Conservation (phyloP, 2,888 invertebrate genomes). For the Pandemis corylana region DNA sequence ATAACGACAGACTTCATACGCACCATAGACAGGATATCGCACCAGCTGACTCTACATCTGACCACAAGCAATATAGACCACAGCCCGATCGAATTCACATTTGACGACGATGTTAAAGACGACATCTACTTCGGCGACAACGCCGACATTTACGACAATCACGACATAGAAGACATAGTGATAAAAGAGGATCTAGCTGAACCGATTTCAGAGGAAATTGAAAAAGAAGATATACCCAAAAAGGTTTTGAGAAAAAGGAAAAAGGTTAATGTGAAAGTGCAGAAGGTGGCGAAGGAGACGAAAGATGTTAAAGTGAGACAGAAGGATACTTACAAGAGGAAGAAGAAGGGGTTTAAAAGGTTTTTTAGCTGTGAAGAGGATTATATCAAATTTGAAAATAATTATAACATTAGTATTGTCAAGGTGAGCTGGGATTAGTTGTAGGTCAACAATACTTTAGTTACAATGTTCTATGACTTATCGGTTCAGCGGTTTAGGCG, state of each 20-base stretch:
- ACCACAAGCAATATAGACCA: constrained; percentile 11
- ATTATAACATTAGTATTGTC: constrained; percentile 36
- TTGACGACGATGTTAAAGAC: constrained; percentile 11
- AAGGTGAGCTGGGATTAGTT: constrained; percentile 19
- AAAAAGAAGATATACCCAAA: constrained; percentile 11
- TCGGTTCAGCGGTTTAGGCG: too few species aligned
- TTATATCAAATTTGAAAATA: constrained; percentile 36
- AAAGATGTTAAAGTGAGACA: background rate
- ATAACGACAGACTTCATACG: constrained; percentile 35
- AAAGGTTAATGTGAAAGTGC: constrained; percentile 1
- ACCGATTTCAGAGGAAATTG: background rate
- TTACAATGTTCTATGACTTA: too few species aligned
- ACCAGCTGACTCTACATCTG: constrained; percentile 13
- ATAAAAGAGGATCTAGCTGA: constrained; percentile 14
- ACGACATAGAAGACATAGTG: constrained; percentile 14
- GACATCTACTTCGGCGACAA: background rate
- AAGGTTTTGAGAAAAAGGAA: constrained; percentile 25
- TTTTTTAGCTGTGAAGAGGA: constrained; percentile 40
- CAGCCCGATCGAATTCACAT: constrained; percentile 7
- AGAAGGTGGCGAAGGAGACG: constrained; percentile 2
- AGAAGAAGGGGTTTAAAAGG: constrained; percentile 31
- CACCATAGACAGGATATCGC: constrained; percentile 36
- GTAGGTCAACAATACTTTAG: too few species aligned
- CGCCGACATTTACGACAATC: background rate
- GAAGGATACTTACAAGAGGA: constrained; percentile 1